Percentiles rank a stretch among this genome's conserved stretches.
Evolutionary conservation across 1,140 invertebrate genomes (phyloP).

Genomic region (Trichomalopsis sarcophagae): DNA sequence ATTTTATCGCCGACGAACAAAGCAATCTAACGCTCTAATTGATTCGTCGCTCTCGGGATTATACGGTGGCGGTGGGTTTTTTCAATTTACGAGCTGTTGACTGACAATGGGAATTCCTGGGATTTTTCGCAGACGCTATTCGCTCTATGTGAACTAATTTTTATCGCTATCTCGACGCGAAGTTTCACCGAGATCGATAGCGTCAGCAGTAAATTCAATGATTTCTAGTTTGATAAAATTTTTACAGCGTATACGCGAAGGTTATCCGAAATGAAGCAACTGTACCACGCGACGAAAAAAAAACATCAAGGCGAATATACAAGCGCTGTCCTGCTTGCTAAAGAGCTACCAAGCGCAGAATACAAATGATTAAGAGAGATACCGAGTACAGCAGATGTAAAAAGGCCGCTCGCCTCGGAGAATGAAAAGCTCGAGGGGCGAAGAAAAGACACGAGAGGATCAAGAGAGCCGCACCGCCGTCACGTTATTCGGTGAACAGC

Average conservation of each 20-base stretch:
- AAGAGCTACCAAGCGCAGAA: conserved; percentile 11
- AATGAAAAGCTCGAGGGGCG: conserved; percentile 6
- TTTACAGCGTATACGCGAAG: background rate
- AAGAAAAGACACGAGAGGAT: conserved; percentile 13
- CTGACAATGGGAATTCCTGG: conserved; percentile 38
- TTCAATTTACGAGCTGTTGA: background rate
- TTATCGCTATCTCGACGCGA: background rate
- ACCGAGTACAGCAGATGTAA: background rate
- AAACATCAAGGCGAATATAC: background rate
- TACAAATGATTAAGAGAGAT: conserved; percentile 37
- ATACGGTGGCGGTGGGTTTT: background rate
- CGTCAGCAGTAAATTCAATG: too few species aligned
- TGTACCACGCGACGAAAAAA: background rate
- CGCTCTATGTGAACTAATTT: conserved; percentile 10
- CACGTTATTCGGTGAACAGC: background rate
- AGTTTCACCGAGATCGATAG: too few species aligned
- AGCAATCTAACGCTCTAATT: conserved; percentile 33
- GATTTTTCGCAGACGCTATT: conserved; percentile 14
- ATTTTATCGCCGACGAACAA: conserved; percentile 12
- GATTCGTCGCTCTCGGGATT: conserved; percentile 3
- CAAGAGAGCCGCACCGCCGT: background rate
- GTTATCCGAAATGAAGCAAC: background rate
- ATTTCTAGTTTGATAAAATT: too few species aligned
- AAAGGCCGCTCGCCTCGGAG: background rate
- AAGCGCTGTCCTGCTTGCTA: background rate